These are phyloP conservation scores for Lypha dubia DNA, from an alignment of 2,888 invertebrate species.

Conservation along the genomic window DNA sequence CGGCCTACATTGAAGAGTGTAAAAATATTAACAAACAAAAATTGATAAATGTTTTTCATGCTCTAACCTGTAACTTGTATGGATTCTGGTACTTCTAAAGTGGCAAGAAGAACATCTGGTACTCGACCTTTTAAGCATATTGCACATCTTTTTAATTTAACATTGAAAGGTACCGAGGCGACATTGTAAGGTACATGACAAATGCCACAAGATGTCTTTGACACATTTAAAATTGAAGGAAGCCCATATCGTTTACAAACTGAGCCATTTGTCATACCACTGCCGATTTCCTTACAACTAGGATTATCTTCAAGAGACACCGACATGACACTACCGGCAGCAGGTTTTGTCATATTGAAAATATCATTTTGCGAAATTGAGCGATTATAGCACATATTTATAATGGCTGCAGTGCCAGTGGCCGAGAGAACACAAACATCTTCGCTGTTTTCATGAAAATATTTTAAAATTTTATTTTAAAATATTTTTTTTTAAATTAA, in stretches of 20 bases:
- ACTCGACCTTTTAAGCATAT: constrained; percentile 91
- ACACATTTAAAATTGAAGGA: constrained; percentile 73
- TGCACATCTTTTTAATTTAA: constrained; percentile 89
- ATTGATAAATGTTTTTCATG: not conserved
- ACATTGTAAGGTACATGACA: constrained; percentile 94
- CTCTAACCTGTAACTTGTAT: constrained; percentile 87
- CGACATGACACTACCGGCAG: constrained; percentile 82
- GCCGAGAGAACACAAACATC: constrained; percentile 97
- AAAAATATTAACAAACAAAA: not conserved
- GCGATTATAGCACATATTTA: constrained; percentile 85
- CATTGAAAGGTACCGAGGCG: constrained; percentile 88
- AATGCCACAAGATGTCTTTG: constrained; percentile 78
- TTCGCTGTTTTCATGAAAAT: constrained; percentile 86
- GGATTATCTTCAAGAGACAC: constrained; percentile 84
- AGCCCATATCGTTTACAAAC: constrained; percentile 74
- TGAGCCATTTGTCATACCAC: constrained; percentile 73
- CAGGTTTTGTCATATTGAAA: constrained; percentile 75
- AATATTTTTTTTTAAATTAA: not conserved
- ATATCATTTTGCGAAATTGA: constrained; percentile 81
- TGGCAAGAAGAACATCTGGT: constrained; percentile 94
- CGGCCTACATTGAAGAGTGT: constrained; percentile 83
- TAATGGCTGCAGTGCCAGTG: constrained; percentile 96
- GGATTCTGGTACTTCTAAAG: constrained; percentile 92
- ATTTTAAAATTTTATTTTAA: not conserved
- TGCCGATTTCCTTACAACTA: constrained; percentile 66